Evolutionary conservation across 2,113 vertebrate genomes (phyloP).

Genomic region (Rhinogobius similis): DNA sequence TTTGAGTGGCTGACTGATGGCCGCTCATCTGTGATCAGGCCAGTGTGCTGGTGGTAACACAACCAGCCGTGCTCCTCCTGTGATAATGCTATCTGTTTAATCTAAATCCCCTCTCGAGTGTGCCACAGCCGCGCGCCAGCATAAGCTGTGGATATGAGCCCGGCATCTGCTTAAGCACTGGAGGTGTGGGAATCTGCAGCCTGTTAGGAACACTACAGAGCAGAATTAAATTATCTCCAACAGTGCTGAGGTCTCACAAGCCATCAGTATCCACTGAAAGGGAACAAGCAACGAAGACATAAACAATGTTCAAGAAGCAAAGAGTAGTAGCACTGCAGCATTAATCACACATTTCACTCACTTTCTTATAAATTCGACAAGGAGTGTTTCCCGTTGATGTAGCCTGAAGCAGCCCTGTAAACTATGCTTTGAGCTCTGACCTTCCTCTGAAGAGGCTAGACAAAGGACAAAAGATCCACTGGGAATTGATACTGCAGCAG

Average conservation of each 20-base stretch:
- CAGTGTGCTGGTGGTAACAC: background rate
- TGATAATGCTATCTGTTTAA: slow-evolving; percentile 60
- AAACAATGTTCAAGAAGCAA: background rate
- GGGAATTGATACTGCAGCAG: slow-evolving; percentile 49
- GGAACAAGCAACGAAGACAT: slow-evolving; percentile 12
- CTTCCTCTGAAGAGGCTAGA: slow-evolving; percentile 29
- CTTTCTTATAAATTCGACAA: slow-evolving; percentile 41
- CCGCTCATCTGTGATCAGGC: slow-evolving; percentile 32
- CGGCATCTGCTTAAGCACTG: slow-evolving; percentile 29
- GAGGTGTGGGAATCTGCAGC: slow-evolving; percentile 51
- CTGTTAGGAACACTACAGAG: slow-evolving; percentile 36
- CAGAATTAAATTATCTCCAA: slow-evolving; percentile 32
- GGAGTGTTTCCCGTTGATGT: slow-evolving; percentile 34
- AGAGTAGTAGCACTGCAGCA: slow-evolving; percentile 29
- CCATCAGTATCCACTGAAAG: slow-evolving; percentile 17
- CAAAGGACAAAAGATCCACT: slow-evolving; percentile 37
- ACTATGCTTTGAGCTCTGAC: slow-evolving; percentile 35
- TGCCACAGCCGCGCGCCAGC: slow-evolving; percentile 29
- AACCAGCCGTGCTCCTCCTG: slow-evolving; percentile 21
- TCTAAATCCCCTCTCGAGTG: slow-evolving; percentile 57
- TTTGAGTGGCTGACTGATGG: slow-evolving; percentile 49
- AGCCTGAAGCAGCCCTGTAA: slow-evolving; percentile 34
- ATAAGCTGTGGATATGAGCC: slow-evolving; percentile 42
- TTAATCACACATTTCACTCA: slow-evolving; percentile 29
- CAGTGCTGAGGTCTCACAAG: slow-evolving; percentile 29